A percentile compares a stretch with the other conserved stretches of the same genome.
Conservation (phyloP, 2,797 vertebrate species). For the Podarcis lilfordi region DNA sequence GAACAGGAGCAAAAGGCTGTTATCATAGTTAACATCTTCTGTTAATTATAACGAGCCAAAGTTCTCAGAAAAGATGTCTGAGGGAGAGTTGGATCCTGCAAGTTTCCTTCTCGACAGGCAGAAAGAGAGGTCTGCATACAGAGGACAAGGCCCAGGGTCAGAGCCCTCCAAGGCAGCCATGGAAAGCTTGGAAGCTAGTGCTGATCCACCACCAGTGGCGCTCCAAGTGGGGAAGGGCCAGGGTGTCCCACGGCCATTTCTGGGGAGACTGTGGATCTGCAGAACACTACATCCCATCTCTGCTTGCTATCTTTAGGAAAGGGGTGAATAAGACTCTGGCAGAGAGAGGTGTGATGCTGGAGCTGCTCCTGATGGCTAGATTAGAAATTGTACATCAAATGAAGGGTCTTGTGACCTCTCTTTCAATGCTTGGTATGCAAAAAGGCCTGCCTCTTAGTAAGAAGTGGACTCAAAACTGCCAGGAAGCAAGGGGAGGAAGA, state of each 20-base stretch:
- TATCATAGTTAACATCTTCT: constrained; percentile 13
- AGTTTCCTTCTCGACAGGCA: neutral
- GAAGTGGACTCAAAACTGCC: too few species aligned
- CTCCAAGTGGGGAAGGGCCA: neutral
- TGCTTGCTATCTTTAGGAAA: too few species aligned
- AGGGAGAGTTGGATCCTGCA: neutral
- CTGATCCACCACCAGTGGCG: neutral
- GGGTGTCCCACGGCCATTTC: neutral
- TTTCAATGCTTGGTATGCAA: too few species aligned
- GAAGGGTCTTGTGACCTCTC: too few species aligned
- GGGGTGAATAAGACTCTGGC: too few species aligned
- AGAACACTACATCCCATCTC: neutral
- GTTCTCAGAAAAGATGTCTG: too few species aligned
- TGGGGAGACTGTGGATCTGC: neutral
- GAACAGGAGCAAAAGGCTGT: neutral
- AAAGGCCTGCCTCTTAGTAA: too few species aligned
- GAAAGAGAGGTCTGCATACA: neutral
- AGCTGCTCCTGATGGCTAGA: too few species aligned
- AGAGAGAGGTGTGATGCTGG: too few species aligned
- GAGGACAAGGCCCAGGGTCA: neutral
- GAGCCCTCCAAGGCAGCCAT: neutral
- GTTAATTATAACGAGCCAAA: neutral
- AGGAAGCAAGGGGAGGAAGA: too few species aligned
- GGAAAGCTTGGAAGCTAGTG: neutral
- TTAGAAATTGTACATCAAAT: too few species aligned